Evolutionary conservation across 2,888 invertebrate genomes (phyloP).

Genomic region (Panopea generosa): DNA sequence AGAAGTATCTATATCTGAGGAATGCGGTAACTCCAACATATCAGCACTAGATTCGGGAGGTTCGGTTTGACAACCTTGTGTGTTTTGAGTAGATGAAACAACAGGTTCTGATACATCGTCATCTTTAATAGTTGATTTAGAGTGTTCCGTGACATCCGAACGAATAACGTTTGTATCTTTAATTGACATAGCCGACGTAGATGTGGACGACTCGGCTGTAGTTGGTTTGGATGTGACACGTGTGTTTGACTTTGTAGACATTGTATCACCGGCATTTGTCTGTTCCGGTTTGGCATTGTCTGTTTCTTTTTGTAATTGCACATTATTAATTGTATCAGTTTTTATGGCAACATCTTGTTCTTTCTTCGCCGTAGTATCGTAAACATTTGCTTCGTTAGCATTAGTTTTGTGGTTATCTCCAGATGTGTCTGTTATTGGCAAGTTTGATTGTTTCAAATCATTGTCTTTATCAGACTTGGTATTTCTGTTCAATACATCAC

Average conservation of each 20-base stretch:
- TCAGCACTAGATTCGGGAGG: constrained; percentile 30
- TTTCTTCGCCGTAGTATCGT: no score
- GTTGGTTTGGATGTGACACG: not conserved
- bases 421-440: no score
- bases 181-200: not conserved
- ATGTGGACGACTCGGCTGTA: constrained; percentile 16
- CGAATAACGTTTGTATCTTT: not conserved
- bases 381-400: no score
- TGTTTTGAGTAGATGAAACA: constrained; percentile 64
- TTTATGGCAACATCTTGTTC: no score
- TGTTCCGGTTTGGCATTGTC: not conserved
- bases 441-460: no score
- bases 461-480: no score
- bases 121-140: constrained; percentile 41
- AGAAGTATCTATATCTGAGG: constrained; percentile 32
- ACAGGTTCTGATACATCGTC: constrained; percentile 59
- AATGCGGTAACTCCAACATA: constrained; percentile 27
- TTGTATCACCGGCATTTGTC: not conserved
- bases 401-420: no score
- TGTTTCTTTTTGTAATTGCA: no score
- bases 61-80: constrained; percentile 64
- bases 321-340: no score
- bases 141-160: not conserved
- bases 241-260: not conserved
- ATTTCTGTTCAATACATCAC: no score